Evolutionary conservation across 2,113 vertebrate species (phyloP).

Genomic region (Canis aureus): DNA sequence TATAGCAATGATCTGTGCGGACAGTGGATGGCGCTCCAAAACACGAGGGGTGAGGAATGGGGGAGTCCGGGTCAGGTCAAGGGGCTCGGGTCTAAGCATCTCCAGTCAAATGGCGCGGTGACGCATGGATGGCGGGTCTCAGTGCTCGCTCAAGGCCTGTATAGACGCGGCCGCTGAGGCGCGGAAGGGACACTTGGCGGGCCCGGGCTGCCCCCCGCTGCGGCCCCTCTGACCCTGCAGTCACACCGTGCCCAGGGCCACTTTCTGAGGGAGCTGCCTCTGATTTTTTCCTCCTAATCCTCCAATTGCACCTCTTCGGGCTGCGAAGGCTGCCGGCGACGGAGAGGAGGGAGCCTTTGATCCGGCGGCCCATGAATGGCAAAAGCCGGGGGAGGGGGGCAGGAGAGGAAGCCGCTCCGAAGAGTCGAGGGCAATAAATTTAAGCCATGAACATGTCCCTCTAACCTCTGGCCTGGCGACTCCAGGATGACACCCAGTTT

Average conservation of each 20-base stretch:
- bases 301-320: background rate
- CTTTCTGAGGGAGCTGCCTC: background rate
- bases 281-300: background rate
- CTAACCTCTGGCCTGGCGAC: constrained; percentile 94
- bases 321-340: background rate
- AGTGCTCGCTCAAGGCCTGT: background rate
- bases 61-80: background rate
- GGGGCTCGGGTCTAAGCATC: background rate
- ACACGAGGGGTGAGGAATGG: background rate
- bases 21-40: background rate
- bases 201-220: rapidly evolving
- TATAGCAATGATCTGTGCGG: background rate
- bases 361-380: constrained; percentile 85
- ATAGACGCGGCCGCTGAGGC: background rate
- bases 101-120: background rate
- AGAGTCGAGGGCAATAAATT: constrained; percentile 92
- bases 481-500: constrained; percentile 87
- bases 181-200: rapidly evolving
- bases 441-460: constrained; percentile 92
- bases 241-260: background rate
- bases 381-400: constrained; percentile 77
- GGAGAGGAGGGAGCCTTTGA: constrained; percentile 86
- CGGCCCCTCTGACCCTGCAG: background rate
- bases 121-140: rapidly evolving
- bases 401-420: constrained; percentile 84